Base-by-base conservation (phyloP, 2,888 invertebrate species). In the Hemistola chrysoprasaria region DNA sequence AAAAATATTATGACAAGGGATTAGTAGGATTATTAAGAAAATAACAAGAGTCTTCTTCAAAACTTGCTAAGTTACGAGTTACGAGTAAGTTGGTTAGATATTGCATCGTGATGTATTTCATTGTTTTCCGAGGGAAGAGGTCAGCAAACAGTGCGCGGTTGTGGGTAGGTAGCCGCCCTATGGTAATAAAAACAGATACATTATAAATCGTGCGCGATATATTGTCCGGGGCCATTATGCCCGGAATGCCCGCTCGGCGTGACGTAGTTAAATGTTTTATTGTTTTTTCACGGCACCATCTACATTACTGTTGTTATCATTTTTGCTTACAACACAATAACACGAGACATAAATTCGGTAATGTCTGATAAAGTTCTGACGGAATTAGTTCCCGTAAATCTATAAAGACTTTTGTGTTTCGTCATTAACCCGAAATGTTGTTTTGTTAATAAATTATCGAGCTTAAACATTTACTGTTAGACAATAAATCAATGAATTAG, bases 221-320 rank as follows among this genome's bases (percentile, higher is more conserved):
- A 78, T 72, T 73, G 77, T 68, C 69, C 65, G 62, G n/a, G 67
- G 74, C 69, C 64, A 75, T 78, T 74, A 75, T 65, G 60, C 62
- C 61, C 71, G 67, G 73, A 72, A 76, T 70, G 73, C 62, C 59
- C 66, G 71, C 68, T 53, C 64, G 71, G 74, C 80, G 79, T 78
- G 77, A 66, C 74, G 81, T 75, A 76, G 62, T 82, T 80, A 81
- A 80, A 78, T 69, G 50, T 80, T 83, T 83, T 83, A 83, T 81
- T 80, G 80, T 77, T 66, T 67, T 78, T 81, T 80, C 74, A 80
- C 75, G 77, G 65, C 65, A 50, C 65, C 66, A 71, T 76, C 71
- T 71, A 67, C 74, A 77, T 77, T 71, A 69, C 68, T 57, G 64
- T 50, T 70, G 72, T 75, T 76, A 78, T 79, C 66, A 73, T 78